Base-by-base conservation (phyloP, 2,113 vertebrate species). In the Mus pahari region DNA sequence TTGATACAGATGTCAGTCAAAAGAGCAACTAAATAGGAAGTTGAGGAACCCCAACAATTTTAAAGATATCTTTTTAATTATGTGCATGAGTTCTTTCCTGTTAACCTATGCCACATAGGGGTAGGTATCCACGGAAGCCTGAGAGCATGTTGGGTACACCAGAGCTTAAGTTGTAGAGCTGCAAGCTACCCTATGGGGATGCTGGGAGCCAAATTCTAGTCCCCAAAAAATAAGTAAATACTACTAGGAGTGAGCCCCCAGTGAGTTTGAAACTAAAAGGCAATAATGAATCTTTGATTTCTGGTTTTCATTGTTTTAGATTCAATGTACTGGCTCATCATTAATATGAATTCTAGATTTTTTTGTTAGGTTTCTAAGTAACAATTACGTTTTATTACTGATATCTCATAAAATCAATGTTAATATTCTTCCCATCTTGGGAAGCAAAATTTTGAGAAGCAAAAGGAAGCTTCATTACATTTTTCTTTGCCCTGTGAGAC, bases 401-500 rank as follows among this genome's bases (percentile, higher is more conserved):
- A 86, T 96, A 79, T 96, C n/a, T 24, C 68, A 39, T 24, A 86
- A 20, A 89, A 16, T 17, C 91, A 95, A 71, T 96, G 36, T 90
- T 81, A 84, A 91, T 89, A 86, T 82, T 55, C 14, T 55, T 74
- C 62, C 7, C 8, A 33, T 78, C 39, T 48, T 86, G 36, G 55
- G 66, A 36, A 89, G 78, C 0, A 42, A 53, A 89, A 48, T 91
- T 81, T 91, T 12, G 17, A 92, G 33, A 42, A 92, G 33, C 74
- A 22, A 89, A 60, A 93, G 45, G 6, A 73, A 90, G 7, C 36
- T 33, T 16, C 11, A 82, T 10, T 73, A 5, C 11, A 3, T 74
- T 83, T 71, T 50, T 7, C 13, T 71, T 20, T n/a, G 10, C 16
- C 7, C 20, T 10, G 13, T 11, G n/a, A 91, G 31, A 7, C 74